A percentile compares a stretch with the other conserved stretches of the same genome.
Conservation (phyloP, 2,797 vertebrate species). For the Brachymystax lenok region DNA sequence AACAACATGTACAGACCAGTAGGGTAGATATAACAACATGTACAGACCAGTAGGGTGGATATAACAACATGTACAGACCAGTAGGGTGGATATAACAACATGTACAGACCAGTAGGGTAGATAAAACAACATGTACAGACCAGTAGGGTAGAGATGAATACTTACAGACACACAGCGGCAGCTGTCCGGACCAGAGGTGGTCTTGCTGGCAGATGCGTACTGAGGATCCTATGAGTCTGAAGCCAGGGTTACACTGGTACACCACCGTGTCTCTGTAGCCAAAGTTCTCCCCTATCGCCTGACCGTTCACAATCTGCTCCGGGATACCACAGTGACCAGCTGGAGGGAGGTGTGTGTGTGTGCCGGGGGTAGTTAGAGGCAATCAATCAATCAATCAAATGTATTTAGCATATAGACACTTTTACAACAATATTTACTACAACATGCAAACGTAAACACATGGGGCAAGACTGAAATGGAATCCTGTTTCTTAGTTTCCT, state of each 20-base stretch:
- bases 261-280: slow-evolving; percentile 98
- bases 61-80: not conserved
- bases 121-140: not conserved
- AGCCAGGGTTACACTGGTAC: slow-evolving; percentile 95
- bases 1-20: too few species aligned
- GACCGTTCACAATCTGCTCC: slow-evolving; percentile 93
- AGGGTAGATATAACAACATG: too few species aligned
- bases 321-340: slow-evolving; percentile 96
- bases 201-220: slow-evolving; percentile 97
- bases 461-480: not conserved
- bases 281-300: slow-evolving; percentile 97
- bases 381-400: not conserved
- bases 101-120: not conserved
- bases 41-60: too few species aligned
- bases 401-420: too few species aligned
- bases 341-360: slow-evolving; percentile 57
- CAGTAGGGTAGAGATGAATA: slow-evolving; percentile 47
- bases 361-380: not conserved
- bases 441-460: not conserved
- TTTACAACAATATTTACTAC: too few species aligned
- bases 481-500: not conserved
- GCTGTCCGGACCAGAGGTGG: slow-evolving; percentile 95
- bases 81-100: not conserved
- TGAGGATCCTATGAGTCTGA: slow-evolving; percentile 94
- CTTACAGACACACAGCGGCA: slow-evolving; percentile 96